Conservation (phyloP, 2,797 vertebrate species). For the Acanthopagrus latus region DNA sequence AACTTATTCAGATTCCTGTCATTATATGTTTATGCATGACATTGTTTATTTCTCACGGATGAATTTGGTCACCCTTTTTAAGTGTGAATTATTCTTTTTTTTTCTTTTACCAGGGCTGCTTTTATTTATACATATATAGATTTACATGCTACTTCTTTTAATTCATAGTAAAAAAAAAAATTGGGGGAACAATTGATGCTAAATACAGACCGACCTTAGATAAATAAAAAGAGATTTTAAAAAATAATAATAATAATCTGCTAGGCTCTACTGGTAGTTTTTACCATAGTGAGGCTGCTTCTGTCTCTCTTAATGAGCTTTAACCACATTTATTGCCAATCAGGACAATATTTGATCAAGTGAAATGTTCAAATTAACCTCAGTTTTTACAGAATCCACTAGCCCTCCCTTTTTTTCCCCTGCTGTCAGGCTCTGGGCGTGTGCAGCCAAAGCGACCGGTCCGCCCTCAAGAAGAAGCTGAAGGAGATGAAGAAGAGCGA, state of each 20-base stretch:
- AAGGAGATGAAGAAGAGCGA: conserved; percentile 91
- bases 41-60: too few relatives aligned
- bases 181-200: background rate
- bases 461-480: conserved; percentile 90
- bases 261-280: background rate
- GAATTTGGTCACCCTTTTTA: too few relatives aligned
- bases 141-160: too few relatives aligned
- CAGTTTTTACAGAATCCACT: background rate
- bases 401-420: too few relatives aligned
- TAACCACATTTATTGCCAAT: background rate
- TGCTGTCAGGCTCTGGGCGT: conserved; percentile 87
- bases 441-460: conserved; percentile 89
- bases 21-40: too few relatives aligned
- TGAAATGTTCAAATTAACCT: background rate
- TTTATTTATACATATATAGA: background rate
- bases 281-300: background rate
- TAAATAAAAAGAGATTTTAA: too few relatives aligned
- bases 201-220: background rate
- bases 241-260: too few relatives aligned
- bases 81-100: too few relatives aligned
- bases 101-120: too few relatives aligned
- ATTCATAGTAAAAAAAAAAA: too few relatives aligned
- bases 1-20: too few relatives aligned
- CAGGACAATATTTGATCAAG: background rate
- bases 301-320: background rate